Evolutionary conservation across 2,888 invertebrate species (phyloP), one percentile per base, ranked within the genome.

Genomic region (Argyresthia albistria): DNA sequence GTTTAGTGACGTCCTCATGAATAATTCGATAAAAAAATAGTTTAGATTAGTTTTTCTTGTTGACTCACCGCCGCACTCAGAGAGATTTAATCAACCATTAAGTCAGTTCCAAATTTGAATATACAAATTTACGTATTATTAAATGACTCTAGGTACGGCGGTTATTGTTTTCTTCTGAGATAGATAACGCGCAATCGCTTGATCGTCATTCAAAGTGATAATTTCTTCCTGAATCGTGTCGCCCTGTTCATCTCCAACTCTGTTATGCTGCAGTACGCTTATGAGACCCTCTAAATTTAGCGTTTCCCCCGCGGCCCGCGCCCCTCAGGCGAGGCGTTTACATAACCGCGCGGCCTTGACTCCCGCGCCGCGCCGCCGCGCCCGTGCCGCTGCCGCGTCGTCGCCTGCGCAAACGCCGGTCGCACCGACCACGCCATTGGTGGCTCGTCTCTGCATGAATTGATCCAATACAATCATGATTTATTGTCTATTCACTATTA

Each of bases 261-360:
- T 25, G 25, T n/a, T 8, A n/a, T 46, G 35, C 46, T 25, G 35
- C 46, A 46, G 25, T 1, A 11, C 15, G 25, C 4, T 15, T 8
- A 9, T 8, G 10, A 9, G 49, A 49, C 9, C 67, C 64, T 76
- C 80, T 84, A 86, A 86, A 80, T 77, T 83, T 83, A 86, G 80
- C 82, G 68, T 63, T 64, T 58, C 62, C 72, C 69, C 70, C 62
- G 62, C 76, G 58, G 62, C 60, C 72, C 69, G 76, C 58, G 64
- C 62, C 66, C 62, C 60, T 60, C 58, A 60, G 60, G 43, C 35
- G 9, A 63, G 59, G 57, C 61, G 63, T 70, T 87, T 86, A 84
- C 64, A 74, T 87, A 86, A 87, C 70, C 75, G 73, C 74, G 57
- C 63, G 86, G 84, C 87, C 87, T 87, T 87, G 87, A 87, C 86